Percentiles rank a stretch among this genome's conserved stretches.
Conservation (phyloP, 1,140 invertebrate species). For the Drosophila persimilis region DNA sequence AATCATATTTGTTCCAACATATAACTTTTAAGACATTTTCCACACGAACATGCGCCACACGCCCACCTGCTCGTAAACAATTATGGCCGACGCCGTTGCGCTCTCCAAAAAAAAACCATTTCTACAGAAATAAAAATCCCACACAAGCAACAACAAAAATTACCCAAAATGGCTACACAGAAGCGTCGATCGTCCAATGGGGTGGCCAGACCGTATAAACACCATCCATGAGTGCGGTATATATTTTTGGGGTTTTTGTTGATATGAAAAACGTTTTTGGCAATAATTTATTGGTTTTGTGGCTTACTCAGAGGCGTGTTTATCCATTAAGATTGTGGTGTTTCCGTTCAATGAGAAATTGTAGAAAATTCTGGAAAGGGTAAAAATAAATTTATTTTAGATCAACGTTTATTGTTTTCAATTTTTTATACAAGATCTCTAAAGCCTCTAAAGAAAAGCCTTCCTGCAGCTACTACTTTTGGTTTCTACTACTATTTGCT, state of each 20-base stretch:
- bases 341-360: too few relatives aligned
- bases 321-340: too few relatives aligned
- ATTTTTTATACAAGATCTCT: not conserved
- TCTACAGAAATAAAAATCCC: conserved; percentile 40
- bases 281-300: not conserved
- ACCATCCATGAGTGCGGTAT: conserved; percentile 1
- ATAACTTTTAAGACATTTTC: conserved; percentile 51
- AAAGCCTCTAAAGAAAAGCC: too few relatives aligned
- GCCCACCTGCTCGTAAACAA: conserved; percentile 75
- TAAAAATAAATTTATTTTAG: not conserved
- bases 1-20: conserved; percentile 42
- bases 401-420: too few relatives aligned
- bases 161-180: conserved; percentile 74
- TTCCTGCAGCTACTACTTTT: conserved; percentile 5
- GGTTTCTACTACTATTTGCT: not conserved
- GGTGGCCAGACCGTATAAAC: conserved; percentile 22
- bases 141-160: conserved; percentile 58
- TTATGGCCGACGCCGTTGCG: conserved; percentile 73
- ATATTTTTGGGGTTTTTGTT: not conserved
- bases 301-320: too few relatives aligned
- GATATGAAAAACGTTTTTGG: not conserved
- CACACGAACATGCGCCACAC: conserved; percentile 41
- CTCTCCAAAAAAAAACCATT: conserved; percentile 33
- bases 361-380: too few relatives aligned
- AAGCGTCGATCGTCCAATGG: conserved; percentile 71